Evolutionary conservation across 2,113 vertebrate genomes (phyloP).

Genomic region (Cebidichthys violaceus): DNA sequence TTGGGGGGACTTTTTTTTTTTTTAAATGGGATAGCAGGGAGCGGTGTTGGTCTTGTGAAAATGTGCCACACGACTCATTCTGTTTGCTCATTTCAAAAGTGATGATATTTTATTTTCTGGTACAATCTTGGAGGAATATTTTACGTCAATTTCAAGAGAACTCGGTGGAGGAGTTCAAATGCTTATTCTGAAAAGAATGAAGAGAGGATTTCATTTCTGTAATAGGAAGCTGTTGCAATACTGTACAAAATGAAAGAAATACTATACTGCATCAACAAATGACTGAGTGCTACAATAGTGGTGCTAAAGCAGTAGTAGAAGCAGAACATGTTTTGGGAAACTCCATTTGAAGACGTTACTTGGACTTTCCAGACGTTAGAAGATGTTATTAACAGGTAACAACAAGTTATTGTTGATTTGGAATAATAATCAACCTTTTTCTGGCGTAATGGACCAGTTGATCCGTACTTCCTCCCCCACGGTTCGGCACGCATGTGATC

Average conservation of each 20-base stretch:
- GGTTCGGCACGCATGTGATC: too few relatives aligned
- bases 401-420: background rate
- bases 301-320: too few relatives aligned
- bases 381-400: too few relatives aligned
- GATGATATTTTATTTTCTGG: constrained; percentile 40
- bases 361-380: constrained; percentile 3
- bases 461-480: too few relatives aligned
- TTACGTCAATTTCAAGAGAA: constrained; percentile 33
- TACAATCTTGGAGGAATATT: constrained; percentile 21
- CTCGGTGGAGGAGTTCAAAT: background rate
- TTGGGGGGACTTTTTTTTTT: constrained; percentile 35
- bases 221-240: background rate
- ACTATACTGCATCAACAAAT: background rate
- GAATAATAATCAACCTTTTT: background rate
- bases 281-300: background rate
- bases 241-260: background rate
- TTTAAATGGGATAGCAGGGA: constrained; percentile 34
- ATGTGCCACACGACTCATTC: constrained; percentile 40
- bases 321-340: background rate
- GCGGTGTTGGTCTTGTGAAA: constrained; percentile 38
- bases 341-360: background rate
- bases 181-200: constrained; percentile 32
- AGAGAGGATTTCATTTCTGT: background rate
- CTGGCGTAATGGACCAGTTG: too few relatives aligned
- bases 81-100: constrained; percentile 58